These are phyloP conservation scores for Tenebrosternarchus preto DNA, from an alignment of 2,113 vertebrate genomes.

Conservation along the genomic window DNA sequence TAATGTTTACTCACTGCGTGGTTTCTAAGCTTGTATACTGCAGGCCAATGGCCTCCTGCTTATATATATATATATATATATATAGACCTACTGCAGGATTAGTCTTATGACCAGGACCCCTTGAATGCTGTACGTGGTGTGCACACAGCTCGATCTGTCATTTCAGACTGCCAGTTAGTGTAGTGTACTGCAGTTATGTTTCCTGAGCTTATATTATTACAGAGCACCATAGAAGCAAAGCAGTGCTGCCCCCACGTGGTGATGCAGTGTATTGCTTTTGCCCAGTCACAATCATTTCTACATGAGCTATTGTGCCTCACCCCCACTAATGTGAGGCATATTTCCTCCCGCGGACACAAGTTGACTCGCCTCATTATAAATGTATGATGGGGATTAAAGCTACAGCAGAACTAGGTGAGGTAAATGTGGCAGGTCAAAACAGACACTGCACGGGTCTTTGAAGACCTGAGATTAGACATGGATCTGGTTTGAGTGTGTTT, in stretches of 20 bases:
- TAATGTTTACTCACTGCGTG: too few relatives aligned
- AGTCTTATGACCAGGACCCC: background rate
- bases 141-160: constrained; percentile 10
- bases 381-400: too few relatives aligned
- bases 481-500: too few relatives aligned
- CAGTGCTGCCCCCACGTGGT: constrained; percentile 66
- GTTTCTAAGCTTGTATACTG: background rate
- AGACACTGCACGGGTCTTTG: too few relatives aligned
- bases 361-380: too few relatives aligned
- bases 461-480: too few relatives aligned
- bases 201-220: constrained; percentile 57
- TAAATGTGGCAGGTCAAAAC: too few relatives aligned
- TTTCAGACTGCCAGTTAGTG: constrained; percentile 41
- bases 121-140: background rate
- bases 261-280: background rate
- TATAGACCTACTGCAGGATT: background rate
- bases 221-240: constrained; percentile 27
- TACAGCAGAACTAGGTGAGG: too few relatives aligned
- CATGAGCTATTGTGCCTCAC: too few relatives aligned
- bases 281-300: background rate
- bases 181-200: background rate
- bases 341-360: background rate
- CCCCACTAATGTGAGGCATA: background rate
- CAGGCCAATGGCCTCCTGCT: too few relatives aligned
- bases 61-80: too few relatives aligned